Percentiles rank a stretch among this genome's conserved stretches.
Evolutionary conservation across 1,140 invertebrate species (phyloP).

Genomic region (Magallana angulata): DNA sequence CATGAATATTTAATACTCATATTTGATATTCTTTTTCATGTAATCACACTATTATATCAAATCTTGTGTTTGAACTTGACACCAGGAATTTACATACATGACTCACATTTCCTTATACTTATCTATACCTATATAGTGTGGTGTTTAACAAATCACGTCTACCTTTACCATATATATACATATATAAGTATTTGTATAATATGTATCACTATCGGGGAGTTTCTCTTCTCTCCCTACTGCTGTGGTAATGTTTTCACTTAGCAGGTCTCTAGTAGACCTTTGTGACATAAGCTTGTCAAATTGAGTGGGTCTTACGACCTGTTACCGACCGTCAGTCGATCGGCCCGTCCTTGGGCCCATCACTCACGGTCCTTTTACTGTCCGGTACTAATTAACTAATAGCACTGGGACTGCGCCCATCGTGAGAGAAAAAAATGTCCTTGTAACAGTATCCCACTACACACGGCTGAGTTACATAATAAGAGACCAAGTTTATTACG

Average conservation of each 20-base stretch:
- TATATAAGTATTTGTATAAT: not conserved
- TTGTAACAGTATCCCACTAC: too few relatives aligned
- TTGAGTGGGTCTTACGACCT: not conserved
- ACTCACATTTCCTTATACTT: too few relatives aligned
- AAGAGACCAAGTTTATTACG: too few relatives aligned
- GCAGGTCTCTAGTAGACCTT: not conserved
- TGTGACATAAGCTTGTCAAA: constrained; percentile 1
- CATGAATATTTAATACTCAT: too few relatives aligned
- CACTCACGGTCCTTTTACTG: not conserved
- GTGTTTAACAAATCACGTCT: too few relatives aligned
- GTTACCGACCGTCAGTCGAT: not conserved
- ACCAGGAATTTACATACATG: too few relatives aligned
- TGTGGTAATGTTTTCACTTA: not conserved
- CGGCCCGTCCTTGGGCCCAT: not conserved
- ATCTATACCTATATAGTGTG: too few relatives aligned
- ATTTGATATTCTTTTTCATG: too few relatives aligned
- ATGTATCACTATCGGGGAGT: not conserved
- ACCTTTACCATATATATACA: too few relatives aligned
- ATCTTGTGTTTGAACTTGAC: too few relatives aligned
- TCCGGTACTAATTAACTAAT: not conserved
- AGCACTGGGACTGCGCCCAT: not conserved
- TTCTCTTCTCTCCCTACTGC: not conserved
- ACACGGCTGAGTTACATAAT: too few relatives aligned
- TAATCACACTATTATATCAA: too few relatives aligned
- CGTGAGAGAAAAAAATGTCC: constrained; percentile 1